Evolutionary conservation across 2,888 invertebrate genomes (phyloP).

Genomic region (Tinea semifulvella): DNA sequence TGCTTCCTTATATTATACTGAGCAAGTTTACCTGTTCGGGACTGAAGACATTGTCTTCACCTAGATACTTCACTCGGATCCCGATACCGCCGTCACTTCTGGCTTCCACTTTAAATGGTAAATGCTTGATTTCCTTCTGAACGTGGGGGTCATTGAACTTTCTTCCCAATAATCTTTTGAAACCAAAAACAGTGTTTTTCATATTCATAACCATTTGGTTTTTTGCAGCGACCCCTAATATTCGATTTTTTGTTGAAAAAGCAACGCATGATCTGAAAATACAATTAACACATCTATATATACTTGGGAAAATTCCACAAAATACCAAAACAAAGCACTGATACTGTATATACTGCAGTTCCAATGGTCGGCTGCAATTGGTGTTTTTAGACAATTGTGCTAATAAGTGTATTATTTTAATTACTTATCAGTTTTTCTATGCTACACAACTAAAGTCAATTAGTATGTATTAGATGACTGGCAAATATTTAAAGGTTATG

Average conservation of each 20-base stretch:
- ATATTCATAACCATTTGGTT: conserved; percentile 97
- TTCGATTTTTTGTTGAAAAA: conserved; percentile 90
- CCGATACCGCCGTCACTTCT: conserved; percentile 84
- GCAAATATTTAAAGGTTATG: too few species aligned
- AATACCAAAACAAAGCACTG: too few species aligned
- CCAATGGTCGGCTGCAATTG: too few species aligned
- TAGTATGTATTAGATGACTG: too few species aligned
- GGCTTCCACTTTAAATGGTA: conserved; percentile 83
- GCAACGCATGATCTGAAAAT: conserved; percentile 90
- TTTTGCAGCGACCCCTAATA: conserved; percentile 95
- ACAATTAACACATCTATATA: not conserved
- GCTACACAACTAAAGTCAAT: too few species aligned
- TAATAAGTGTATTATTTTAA: too few species aligned
- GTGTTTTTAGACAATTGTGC: too few species aligned
- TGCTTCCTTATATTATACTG: too few species aligned
- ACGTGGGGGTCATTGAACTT: conserved; percentile 89
- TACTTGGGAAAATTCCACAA: not conserved
- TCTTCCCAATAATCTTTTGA: conserved; percentile 93
- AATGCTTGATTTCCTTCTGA: conserved; percentile 80
- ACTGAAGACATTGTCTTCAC: conserved; percentile 84
- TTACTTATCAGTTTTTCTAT: too few species aligned
- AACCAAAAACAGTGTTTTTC: conserved; percentile 94
- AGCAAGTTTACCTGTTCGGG: conserved; percentile 86
- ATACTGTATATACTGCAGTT: too few species aligned
- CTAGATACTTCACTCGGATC: conserved; percentile 88